These are phyloP conservation scores for Ctenosaura bakeri DNA, from an alignment of 2,797 vertebrate species.

Conservation along the genomic window DNA sequence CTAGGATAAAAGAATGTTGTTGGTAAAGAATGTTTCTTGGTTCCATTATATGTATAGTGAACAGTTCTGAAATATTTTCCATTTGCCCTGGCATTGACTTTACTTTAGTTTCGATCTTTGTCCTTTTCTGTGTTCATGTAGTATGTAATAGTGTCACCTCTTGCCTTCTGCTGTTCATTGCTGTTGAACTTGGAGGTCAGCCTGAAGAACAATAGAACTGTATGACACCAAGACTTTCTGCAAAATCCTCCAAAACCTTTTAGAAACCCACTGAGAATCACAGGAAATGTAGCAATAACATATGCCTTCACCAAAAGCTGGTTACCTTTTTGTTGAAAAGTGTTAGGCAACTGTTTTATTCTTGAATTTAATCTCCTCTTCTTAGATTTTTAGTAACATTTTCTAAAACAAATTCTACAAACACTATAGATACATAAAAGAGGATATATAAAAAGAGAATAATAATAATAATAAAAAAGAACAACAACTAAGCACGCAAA, in stretches of 20 bases:
- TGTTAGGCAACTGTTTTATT: not conserved
- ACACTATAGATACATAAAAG: too few species aligned
- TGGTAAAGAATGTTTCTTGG: constrained; percentile 35
- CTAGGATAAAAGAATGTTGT: not conserved
- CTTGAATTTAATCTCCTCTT: too few species aligned
- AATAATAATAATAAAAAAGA: too few species aligned
- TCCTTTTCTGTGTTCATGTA: constrained; percentile 57
- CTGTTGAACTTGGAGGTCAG: constrained; percentile 66
- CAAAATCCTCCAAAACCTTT: constrained; percentile 56
- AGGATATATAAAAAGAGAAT: too few species aligned
- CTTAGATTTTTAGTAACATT: too few species aligned
- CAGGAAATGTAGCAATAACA: constrained; percentile 36
- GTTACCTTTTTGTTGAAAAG: not conserved
- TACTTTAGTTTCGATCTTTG: constrained; percentile 65
- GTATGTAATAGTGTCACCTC: constrained; percentile 24
- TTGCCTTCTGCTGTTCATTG: constrained; percentile 48
- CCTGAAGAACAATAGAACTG: constrained; percentile 58
- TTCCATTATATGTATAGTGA: not conserved
- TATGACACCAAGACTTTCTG: constrained; percentile 54
- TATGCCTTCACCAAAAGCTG: constrained; percentile 31
- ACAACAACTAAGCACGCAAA: too few species aligned
- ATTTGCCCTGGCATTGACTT: constrained; percentile 65
- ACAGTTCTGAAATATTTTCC: constrained; percentile 30
- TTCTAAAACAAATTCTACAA: too few species aligned
- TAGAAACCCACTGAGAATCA: constrained; percentile 49